These are phyloP conservation scores for Perca fluviatilis DNA, from an alignment of 2,113 vertebrate species.

Conservation along the genomic window DNA sequence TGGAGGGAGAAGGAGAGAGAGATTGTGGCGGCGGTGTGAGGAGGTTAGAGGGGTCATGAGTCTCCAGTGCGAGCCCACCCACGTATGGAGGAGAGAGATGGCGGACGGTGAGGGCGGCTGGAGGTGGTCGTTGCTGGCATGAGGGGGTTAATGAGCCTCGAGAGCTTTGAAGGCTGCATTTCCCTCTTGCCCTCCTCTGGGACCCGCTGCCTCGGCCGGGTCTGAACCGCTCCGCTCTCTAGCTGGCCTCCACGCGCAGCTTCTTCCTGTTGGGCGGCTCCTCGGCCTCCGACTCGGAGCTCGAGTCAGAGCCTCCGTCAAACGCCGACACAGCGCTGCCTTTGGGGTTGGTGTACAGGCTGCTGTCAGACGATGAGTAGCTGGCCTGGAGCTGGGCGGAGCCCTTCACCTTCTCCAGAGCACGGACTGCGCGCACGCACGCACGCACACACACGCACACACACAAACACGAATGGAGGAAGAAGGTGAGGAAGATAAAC, in stretches of 20 bases:
- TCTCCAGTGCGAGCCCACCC: slow-evolving; percentile 80
- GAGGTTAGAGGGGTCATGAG: slow-evolving; percentile 53
- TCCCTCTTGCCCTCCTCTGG: slow-evolving; percentile 53
- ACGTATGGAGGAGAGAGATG: slow-evolving; percentile 56
- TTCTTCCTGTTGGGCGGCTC: slow-evolving; percentile 97
- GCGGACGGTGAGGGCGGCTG: slow-evolving; percentile 35
- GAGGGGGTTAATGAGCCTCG: slow-evolving; percentile 18
- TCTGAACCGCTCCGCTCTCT: slow-evolving; percentile 53
- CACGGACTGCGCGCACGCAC: slow-evolving; percentile 87
- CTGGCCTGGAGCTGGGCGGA: slow-evolving; percentile 93
- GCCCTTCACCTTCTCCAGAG: slow-evolving; percentile 97
- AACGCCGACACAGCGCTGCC: slow-evolving; percentile 98
- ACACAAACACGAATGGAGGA: no score
- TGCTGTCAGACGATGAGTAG: slow-evolving; percentile 94
- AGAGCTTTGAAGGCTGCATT: slow-evolving; percentile 57
- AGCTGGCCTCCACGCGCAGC: slow-evolving; percentile 94
- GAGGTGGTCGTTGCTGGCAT: slow-evolving; percentile 15
- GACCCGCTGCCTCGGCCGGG: slow-evolving; percentile 28
- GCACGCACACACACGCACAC: background rate
- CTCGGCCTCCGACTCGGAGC: slow-evolving; percentile 94
- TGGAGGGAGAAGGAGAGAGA: slow-evolving; percentile 37
- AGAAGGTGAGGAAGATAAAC: background rate
- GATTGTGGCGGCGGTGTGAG: slow-evolving; percentile 49
- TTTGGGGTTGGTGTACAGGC: slow-evolving; percentile 99
- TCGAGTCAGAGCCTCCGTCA: slow-evolving; percentile 97